Evolutionary conservation across 2,797 vertebrate species (phyloP).

Genomic region (Oryzias dopingdopingensis): DNA sequence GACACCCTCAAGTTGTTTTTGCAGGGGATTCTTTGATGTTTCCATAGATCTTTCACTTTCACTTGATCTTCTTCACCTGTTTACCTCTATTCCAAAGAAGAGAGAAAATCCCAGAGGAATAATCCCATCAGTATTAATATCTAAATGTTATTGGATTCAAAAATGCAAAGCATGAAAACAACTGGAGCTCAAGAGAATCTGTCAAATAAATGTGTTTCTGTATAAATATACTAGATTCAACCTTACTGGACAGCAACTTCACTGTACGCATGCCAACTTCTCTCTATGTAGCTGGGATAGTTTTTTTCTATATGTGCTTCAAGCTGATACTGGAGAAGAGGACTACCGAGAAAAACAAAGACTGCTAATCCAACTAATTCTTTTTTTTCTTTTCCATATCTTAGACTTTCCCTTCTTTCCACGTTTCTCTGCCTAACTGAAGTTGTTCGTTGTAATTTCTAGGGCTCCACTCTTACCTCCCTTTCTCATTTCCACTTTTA

Average conservation of each 20-base stretch:
- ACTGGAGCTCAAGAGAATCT: not conserved
- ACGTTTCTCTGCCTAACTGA: not conserved
- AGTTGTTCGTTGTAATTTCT: slow-evolving; percentile 10
- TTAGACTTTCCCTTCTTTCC: slow-evolving; percentile 4
- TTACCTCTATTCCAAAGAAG: not conserved
- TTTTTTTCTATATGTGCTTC: slow-evolving; percentile 3
- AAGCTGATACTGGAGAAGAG: not conserved
- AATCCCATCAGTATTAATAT: not conserved
- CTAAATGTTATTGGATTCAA: not conserved
- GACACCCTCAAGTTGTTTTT: not conserved
- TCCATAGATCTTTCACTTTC: not conserved
- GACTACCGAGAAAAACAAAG: slow-evolving; percentile 36
- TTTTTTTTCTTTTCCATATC: slow-evolving; percentile 11
- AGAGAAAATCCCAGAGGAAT: not conserved
- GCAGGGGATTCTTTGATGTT: not conserved
- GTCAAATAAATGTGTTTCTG: not conserved
- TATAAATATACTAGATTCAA: slow-evolving; percentile 1
- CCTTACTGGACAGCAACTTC: not conserved
- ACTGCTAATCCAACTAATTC: slow-evolving; percentile 2
- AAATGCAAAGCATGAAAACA: not conserved
- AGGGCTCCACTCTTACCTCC: slow-evolving; percentile 8
- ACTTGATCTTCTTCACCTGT: not conserved
- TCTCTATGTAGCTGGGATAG: not conserved
- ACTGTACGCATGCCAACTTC: not conserved
- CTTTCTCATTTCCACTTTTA: slow-evolving; percentile 15